Evolutionary conservation across 2,888 invertebrate genomes (phyloP).

Genomic region (Caenorhabditis drosophilae): DNA sequence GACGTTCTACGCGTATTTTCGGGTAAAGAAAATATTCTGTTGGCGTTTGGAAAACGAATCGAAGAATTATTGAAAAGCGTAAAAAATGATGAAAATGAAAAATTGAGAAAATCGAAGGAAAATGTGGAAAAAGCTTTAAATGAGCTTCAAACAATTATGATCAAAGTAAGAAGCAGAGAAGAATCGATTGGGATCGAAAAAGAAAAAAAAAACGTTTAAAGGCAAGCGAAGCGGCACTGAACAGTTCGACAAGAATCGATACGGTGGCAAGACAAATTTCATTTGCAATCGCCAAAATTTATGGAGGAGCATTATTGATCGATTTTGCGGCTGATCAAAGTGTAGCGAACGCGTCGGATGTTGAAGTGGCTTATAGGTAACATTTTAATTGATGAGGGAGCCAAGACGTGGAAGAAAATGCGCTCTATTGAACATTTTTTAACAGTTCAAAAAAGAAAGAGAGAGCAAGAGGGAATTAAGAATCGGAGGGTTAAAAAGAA

Average conservation of each 20-base stretch:
- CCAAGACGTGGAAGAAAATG: too few species aligned
- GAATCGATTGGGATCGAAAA: too few species aligned
- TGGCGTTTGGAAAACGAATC: constrained; percentile 68
- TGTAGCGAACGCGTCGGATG: constrained; percentile 44
- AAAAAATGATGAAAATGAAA: constrained; percentile 1
- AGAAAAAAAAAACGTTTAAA: too few species aligned
- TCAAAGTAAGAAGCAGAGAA: constrained; percentile 31
- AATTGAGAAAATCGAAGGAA: constrained; percentile 25
- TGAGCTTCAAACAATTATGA: constrained; percentile 35
- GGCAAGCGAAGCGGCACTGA: constrained; percentile 3
- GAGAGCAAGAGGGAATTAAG: too few species aligned
- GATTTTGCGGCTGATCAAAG: constrained; percentile 68
- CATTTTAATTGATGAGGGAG: too few species aligned
- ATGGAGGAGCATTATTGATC: constrained; percentile 69
- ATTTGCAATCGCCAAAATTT: constrained; percentile 71
- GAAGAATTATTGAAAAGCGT: constrained; percentile 23
- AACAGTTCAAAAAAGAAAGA: too few species aligned
- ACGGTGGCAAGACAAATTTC: constrained; percentile 73
- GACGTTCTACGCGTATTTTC: constrained; percentile 73
- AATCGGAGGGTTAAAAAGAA: too few species aligned
- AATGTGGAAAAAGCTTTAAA: constrained; percentile 34
- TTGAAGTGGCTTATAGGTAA: constrained; percentile 49
- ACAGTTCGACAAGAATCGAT: constrained; percentile 56
- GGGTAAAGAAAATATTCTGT: constrained; percentile 71
- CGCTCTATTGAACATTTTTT: too few species aligned